Percentiles rank a stretch among this genome's conserved stretches.
Evolutionary conservation across 2,113 vertebrate genomes (phyloP).

Genomic region (Microtus ochrogaster): DNA sequence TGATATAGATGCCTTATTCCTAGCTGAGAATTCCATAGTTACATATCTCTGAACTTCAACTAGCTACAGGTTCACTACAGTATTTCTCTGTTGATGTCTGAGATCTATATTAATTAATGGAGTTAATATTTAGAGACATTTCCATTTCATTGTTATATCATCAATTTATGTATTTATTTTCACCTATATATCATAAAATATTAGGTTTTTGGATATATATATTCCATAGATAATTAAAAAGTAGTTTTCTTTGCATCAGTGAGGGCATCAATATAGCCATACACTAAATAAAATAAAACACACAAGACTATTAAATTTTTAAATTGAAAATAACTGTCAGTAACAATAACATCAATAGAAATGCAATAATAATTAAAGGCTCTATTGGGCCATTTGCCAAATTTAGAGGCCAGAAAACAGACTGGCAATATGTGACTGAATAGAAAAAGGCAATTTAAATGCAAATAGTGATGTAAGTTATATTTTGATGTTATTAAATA

Average conservation of each 20-base stretch:
- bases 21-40: not conserved
- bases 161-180: not conserved
- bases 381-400: not conserved
- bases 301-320: not conserved
- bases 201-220: not conserved
- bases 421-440: not conserved
- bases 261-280: not conserved
- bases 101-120: not conserved
- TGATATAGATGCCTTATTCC: not conserved
- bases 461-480: not conserved
- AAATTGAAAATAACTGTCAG: not conserved
- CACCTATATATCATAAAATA: not conserved
- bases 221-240: not conserved
- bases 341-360: not conserved
- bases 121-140: not conserved
- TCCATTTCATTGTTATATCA: not conserved
- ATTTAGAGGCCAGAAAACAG: not conserved
- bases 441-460: not conserved
- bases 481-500: not conserved
- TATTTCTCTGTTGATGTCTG: not conserved
- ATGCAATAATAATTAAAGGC: not conserved
- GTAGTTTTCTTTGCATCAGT: not conserved
- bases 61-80: not conserved
- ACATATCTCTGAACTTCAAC: not conserved
- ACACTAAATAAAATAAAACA: not conserved